These are phyloP conservation scores for Neodiprion pinetum DNA, from an alignment of 1,140 invertebrate genomes.

Conservation along the genomic window DNA sequence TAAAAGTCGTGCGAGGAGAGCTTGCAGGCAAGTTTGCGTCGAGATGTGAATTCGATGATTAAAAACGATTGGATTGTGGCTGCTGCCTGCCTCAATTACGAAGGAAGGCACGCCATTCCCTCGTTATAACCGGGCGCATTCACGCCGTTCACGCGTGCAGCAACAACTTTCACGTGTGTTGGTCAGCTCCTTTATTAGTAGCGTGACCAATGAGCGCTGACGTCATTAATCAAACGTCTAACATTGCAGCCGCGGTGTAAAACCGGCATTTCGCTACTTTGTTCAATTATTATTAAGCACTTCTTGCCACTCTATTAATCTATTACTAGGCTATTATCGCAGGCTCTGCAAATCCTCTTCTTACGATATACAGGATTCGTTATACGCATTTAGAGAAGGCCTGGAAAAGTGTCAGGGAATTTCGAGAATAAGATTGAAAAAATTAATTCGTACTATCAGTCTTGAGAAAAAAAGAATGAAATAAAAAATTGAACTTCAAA, in stretches of 20 bases:
- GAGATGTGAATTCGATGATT: conserved; percentile 57
- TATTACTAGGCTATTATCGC: background rate
- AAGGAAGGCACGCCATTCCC: conserved; percentile 56
- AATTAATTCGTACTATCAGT: too few relatives aligned
- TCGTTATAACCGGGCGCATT: conserved; percentile 45
- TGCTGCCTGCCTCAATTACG: conserved; percentile 56
- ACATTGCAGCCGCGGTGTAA: conserved; percentile 33
- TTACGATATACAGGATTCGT: too few relatives aligned
- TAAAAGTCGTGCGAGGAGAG: background rate
- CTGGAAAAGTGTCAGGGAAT: too few relatives aligned
- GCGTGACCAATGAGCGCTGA: conserved; percentile 59
- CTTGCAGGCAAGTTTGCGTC: conserved; percentile 30
- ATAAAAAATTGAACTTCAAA: too few relatives aligned
- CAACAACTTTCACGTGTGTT: conserved; percentile 19
- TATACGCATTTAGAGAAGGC: too few relatives aligned
- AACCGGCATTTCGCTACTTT: conserved; percentile 18
- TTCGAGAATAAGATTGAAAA: too few relatives aligned
- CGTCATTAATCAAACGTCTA: conserved; percentile 60
- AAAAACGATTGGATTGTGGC: conserved; percentile 58
- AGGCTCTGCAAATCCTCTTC: too few relatives aligned
- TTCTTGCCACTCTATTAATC: background rate
- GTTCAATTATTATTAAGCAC: background rate
- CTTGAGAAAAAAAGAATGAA: too few relatives aligned
- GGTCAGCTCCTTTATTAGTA: conserved; percentile 57
- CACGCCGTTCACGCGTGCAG: conserved; percentile 12